These are phyloP conservation scores for Smittia aterrima DNA, from an alignment of 2,888 invertebrate genomes.

Conservation along the genomic window DNA sequence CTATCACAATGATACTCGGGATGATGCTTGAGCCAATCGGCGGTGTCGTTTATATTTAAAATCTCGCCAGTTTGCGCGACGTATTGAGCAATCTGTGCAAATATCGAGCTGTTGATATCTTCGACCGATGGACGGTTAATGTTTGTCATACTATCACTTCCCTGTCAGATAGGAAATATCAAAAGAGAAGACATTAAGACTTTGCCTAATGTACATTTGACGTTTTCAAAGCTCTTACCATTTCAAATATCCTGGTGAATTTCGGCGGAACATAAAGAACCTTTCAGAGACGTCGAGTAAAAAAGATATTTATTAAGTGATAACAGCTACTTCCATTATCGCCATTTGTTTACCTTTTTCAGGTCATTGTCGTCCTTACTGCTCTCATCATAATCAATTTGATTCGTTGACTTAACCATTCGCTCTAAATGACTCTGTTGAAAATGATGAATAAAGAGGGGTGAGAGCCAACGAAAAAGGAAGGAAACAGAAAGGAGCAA, in stretches of 20 bases:
- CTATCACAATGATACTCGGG: conserved; percentile 51
- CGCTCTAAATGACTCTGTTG: conserved; percentile 38
- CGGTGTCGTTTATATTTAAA: conserved; percentile 86
- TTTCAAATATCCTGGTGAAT: conserved; percentile 40
- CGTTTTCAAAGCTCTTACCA: conserved; percentile 9
- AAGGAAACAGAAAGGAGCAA: neutral
- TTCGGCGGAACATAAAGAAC: conserved; percentile 24
- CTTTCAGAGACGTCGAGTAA: conserved; percentile 24
- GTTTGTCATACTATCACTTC: conserved; percentile 45
- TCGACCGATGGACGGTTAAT: conserved; percentile 59
- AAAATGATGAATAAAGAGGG: conserved; percentile 11
- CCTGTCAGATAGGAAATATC: neutral
- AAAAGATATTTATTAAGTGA: conserved; percentile 15
- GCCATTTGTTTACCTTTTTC: conserved; percentile 31
- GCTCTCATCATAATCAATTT: conserved; percentile 40
- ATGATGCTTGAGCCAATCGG: conserved; percentile 72
- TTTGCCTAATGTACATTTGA: neutral
- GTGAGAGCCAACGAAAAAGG: neutral
- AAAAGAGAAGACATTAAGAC: neutral
- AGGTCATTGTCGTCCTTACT: conserved; percentile 31
- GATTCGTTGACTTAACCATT: conserved; percentile 38
- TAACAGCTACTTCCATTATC: conserved; percentile 5
- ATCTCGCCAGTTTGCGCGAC: conserved; percentile 84
- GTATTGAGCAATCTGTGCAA: conserved; percentile 82
- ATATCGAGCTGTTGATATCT: conserved; percentile 65